Evolutionary conservation across 2,888 invertebrate species (phyloP), one percentile per base, ranked within the genome.

Genomic region (Cerastis rubricosa): DNA sequence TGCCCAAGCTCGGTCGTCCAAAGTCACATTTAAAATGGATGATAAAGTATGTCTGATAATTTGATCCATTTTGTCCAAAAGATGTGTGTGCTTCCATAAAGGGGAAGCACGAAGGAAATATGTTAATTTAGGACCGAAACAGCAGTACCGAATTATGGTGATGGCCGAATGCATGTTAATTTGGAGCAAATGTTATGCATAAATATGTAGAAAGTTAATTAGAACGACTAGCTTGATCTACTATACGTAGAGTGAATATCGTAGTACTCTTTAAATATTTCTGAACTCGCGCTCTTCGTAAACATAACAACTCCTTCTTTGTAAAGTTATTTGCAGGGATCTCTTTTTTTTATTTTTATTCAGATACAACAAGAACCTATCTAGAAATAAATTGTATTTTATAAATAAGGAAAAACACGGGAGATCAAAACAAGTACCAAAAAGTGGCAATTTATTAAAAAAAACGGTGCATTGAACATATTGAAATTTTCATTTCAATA

Each of bases 191-290:
- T 67, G 65, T 54, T 75, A 79, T 83, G 76, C 78, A 78, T 83
- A 82, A 76, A 76, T 78, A 76, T 75, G 65, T 78, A 81, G 76
- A 76, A 65, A 72, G 68, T 77, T 87, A 87, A 88, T 88, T 85
- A 88, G 80, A 70, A 51, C n/a, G 64, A 59, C 12, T 61, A 22
- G 6, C 57, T 57, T 25, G 57, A 57, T 8, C 19, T 22, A 14
- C 7, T 2, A n/a, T 29, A 67, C 43, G 1, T n/a, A n/a, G 17
- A 45, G 25, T 47, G 19, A 29, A 57, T 57, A 25, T 74, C 14
- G 14, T 14, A 73, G 5, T 73, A 25, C 19, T 25, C 14, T 35
- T 78, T 57, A 14, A 51, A 47, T 63, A 74, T 54, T 63, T 47
- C 65, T 47, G 12, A 66, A 54, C n/a, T 40, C n/a, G 17, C 29